phyloP scores from a whole-genome alignment of 37 sponge, comb jelly and placozoan species.

The Corticium candelabrum region DNA sequence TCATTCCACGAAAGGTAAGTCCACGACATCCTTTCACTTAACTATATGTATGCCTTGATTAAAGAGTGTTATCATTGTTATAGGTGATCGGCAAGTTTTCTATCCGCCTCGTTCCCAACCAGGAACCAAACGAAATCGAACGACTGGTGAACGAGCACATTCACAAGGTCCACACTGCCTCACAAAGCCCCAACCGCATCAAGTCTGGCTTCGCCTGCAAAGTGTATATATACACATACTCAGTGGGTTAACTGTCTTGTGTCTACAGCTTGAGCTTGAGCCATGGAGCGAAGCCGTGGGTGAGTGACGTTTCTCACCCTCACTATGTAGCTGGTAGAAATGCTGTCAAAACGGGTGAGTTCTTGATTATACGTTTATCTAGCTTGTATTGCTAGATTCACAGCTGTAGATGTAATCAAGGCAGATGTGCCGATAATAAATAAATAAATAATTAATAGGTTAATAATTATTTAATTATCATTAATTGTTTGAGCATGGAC shows the following conservation, averaged over 20 bases:
- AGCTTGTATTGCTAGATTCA: neutral
- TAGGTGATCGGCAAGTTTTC: conserved; percentile 34
- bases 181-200: conserved; percentile 15
- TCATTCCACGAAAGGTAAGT: conserved; percentile 18
- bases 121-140: conserved; percentile 11
- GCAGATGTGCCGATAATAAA: neutral
- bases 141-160: conserved; percentile 16
- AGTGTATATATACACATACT: no score
- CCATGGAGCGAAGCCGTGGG: conserved; percentile 29
- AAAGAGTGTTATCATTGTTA: neutral
- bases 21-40: neutral
- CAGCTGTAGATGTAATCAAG: neutral
- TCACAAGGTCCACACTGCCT: conserved; percentile 12
- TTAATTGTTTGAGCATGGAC: no score
- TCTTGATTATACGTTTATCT: neutral
- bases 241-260: no score
- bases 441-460: neutral
- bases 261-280: conserved; percentile 1
- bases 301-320: conserved; percentile 12
- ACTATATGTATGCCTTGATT: no score
- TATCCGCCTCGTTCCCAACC: conserved; percentile 27
- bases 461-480: no score
- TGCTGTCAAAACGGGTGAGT: conserved; percentile 16
- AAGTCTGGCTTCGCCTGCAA: no score
- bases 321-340: conserved; percentile 23